Evolutionary conservation across 2,888 invertebrate species (phyloP).

Genomic region (Pantelozetes paolii): DNA sequence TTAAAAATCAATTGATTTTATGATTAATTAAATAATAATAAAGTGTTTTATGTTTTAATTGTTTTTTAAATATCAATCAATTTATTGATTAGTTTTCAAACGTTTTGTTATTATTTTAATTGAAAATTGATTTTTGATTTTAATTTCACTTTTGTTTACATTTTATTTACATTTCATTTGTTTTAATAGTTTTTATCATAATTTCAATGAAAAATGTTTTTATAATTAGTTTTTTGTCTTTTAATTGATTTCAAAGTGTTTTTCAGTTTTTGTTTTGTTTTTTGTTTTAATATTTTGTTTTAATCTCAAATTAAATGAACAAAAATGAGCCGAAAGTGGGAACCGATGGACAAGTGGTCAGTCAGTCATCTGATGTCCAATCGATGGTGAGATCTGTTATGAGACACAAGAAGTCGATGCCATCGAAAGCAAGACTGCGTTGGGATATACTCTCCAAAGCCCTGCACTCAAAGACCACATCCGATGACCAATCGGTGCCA

Average conservation of each 20-base stretch:
- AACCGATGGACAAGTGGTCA: not conserved
- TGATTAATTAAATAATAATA: too few relatives aligned
- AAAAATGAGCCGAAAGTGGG: too few relatives aligned
- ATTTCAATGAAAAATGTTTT: too few relatives aligned
- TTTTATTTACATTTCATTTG: too few relatives aligned
- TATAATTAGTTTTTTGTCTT: not conserved
- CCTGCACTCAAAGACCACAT: not conserved
- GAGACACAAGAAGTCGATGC: not conserved
- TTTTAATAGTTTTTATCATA: too few relatives aligned
- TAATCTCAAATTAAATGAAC: too few relatives aligned
- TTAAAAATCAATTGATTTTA: constrained; percentile 6
- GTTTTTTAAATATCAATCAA: too few relatives aligned
- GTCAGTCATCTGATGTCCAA: not conserved
- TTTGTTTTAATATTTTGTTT: not conserved
- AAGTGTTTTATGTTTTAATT: too few relatives aligned
- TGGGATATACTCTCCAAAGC: constrained; percentile 16
- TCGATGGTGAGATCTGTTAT: not conserved
- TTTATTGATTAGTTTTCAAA: too few relatives aligned
- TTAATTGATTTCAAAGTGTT: not conserved
- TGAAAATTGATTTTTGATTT: too few relatives aligned
- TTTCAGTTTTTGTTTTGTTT: not conserved
- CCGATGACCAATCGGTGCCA: not conserved
- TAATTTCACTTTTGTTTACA: too few relatives aligned
- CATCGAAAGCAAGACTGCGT: not conserved
- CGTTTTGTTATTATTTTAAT: too few relatives aligned